Base-by-base conservation (phyloP, 2,797 vertebrate species). In the Halcyon badia region DNA sequence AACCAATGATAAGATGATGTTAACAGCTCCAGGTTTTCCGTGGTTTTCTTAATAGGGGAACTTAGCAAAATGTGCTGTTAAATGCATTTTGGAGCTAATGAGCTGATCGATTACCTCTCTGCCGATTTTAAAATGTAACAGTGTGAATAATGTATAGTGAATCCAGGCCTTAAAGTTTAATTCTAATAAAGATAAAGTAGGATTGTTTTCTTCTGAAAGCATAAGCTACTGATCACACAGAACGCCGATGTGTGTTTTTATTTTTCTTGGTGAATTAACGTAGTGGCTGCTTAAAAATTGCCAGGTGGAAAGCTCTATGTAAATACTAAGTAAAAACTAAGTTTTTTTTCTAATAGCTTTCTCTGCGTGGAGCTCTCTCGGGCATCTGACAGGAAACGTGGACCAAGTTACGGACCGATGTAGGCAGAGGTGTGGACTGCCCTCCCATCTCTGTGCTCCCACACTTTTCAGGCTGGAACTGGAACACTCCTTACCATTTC, bases 111-210 rank as follows among this genome's bases (percentile, higher is more conserved):
- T 95, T 83, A 93, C 90, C 87, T 97, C 91, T 83, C 91, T 96
- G 85, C 58, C 56, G 3, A 81, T 95, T 95, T 95, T 94, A 94
- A 97, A 96, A 90, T 96, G 75, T 97, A 96, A 97, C 66, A 52
- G 58, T 96, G 84, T 96, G 86, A 97, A 85, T 96, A 95, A 93
- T 91, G 81, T 96, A 76, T 96, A 95, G 88, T 93, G 77, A 94
- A 91, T 95, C 95, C 90, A 96, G 97, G 97, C 97, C 98, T 98
- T 97, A 96, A 96, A 95, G 42, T 88, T 97, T 95, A 96, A 90
- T 96, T 94, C 93, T 97, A 89, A 98, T 98, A 97, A 97, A 97
- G 54, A 48, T 89, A 46, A 97, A 96, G 39, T 88, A 87, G 64
- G 95, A 72, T 82, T 76, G 46, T 79, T 97, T 97, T 91, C 75